Base-by-base conservation (phyloP, 2,888 invertebrate genomes). In the Anodontia alba region DNA sequence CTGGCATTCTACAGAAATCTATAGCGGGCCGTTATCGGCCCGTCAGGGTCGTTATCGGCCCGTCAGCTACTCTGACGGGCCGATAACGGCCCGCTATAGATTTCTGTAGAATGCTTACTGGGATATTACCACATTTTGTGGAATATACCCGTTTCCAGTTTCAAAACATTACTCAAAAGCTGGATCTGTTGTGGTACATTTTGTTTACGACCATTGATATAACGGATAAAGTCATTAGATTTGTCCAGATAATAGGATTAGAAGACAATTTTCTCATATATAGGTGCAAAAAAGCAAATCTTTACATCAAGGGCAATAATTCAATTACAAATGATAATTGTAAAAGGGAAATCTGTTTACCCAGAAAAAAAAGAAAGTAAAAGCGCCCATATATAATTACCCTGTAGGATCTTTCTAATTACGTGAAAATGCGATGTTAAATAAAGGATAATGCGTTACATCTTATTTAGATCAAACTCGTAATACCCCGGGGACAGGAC, bases 221-320 rank as follows among this genome's bases (percentile, higher is more conserved):
- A 57, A 57, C 5, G 17, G 57, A 8, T 10, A n/a, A n/a, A 23
- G 23, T 57, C 57, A 57, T 57, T 26, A 57, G 57, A 23, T 57
- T 26, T 26, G 3, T 29, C 29, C 23, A 57, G 23, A 57, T 57
- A 26, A 57, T 26, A 7, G 29, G 57, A 57, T 57, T 57, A 57
- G 57, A 29, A 29, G 17, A 29, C 20, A n/a, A 5, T 5, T 57
- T 23, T 49, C 29, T 23, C n/a, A n/a, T 8, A 29, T 23, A 26
- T 26, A 10, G 29, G 57, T 57, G 57, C 57, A 57, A 57, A 57
- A 57, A 57, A 26, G 57, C 29, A 8, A 7, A 10, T 68, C 81
- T 78, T 73, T 76, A 69, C 72, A 76, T 46, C 62, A 46, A 69
- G 36, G 54, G 38, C 72, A 62, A 81, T 81, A 72, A 81, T 76